phyloP scores from a whole-genome alignment of 2,888 invertebrate genomes.

The Pseudococcus jackbeardsleyi region DNA sequence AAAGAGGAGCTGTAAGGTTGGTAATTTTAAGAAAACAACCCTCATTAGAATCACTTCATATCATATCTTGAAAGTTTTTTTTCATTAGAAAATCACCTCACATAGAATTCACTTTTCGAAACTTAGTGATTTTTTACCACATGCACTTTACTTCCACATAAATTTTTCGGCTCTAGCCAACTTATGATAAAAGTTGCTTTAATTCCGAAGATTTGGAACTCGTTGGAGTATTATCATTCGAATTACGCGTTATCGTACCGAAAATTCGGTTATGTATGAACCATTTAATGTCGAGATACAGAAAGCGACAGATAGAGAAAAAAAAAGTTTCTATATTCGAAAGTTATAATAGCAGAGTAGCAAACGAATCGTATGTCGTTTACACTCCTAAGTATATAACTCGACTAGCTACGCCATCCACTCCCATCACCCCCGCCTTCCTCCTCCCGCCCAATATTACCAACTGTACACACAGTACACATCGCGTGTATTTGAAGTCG shows the following conservation, averaged over 20 bases:
- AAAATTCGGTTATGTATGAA: constrained; percentile 4
- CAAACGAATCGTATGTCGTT: constrained; percentile 12
- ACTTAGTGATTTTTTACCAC: no score
- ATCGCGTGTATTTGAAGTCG: constrained; percentile 20
- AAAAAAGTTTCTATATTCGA: neutral
- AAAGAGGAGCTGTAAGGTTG: no score
- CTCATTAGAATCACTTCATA: no score
- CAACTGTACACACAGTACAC: neutral
- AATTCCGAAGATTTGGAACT: neutral
- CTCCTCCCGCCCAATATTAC: neutral
- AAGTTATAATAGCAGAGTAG: neutral
- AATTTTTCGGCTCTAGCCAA: neutral
- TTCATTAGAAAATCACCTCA: no score
- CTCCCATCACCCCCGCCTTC: no score
- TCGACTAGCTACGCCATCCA: neutral
- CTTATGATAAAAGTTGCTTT: neutral
- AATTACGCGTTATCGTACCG: neutral
- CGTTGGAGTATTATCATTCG: neutral
- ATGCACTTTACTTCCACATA: no score
- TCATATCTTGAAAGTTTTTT: no score
- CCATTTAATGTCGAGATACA: neutral
- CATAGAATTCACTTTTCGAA: no score
- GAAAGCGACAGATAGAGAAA: neutral
- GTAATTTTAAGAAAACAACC: no score
- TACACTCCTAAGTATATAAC: neutral